Conservation (phyloP, 2,888 invertebrate genomes). For the Euspilapteryx auroguttella region DNA sequence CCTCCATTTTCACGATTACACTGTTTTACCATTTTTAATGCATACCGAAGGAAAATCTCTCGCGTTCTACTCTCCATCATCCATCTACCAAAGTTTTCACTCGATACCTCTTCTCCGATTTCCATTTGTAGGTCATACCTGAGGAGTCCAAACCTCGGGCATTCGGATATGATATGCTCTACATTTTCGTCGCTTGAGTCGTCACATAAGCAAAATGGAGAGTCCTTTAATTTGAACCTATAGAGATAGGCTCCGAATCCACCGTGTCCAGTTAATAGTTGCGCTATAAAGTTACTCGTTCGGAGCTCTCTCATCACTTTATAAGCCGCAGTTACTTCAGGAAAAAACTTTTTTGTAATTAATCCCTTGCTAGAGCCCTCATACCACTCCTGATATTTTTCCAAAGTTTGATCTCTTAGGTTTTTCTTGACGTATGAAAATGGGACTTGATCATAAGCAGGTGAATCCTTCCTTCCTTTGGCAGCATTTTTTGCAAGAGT, state of each 20-base stretch:
- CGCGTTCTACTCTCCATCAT: no score
- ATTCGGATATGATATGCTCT: not conserved
- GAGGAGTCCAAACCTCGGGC: no score
- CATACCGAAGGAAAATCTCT: no score
- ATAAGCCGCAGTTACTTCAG: not conserved
- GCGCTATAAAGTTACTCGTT: no score
- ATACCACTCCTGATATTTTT: not conserved
- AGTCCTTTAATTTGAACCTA: slow-evolving; percentile 1
- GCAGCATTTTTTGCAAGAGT: not conserved
- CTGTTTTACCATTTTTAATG: no score
- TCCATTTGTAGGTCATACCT: no score
- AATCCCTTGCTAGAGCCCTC: not conserved
- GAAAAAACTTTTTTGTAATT: slow-evolving; percentile 1
- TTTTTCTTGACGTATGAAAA: not conserved
- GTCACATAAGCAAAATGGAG: slow-evolving; percentile 1
- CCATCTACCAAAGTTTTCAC: no score
- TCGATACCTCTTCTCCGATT: no score
- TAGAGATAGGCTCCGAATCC: slow-evolving; percentile 1
- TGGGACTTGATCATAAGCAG: not conserved
- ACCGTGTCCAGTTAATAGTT: slow-evolving; percentile 1
- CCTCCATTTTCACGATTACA: no score
- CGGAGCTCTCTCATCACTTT: no score
- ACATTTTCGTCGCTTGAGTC: not conserved
- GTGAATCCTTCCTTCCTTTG: not conserved
- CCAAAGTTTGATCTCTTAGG: not conserved